These are phyloP conservation scores for Oryzias curvinotus DNA, from an alignment of 2,113 vertebrate species.

Conservation along the genomic window DNA sequence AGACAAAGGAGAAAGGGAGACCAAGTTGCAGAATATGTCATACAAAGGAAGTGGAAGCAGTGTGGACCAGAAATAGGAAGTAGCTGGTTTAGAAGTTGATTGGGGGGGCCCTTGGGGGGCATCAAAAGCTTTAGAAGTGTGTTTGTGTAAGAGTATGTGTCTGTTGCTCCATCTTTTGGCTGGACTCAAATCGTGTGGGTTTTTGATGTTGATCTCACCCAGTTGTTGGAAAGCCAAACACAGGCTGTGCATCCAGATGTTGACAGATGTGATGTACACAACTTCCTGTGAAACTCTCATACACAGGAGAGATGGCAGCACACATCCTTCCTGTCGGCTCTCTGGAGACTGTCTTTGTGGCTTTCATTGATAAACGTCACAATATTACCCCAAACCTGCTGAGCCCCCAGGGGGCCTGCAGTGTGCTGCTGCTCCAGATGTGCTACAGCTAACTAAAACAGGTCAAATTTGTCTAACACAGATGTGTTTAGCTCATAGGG, in stretches of 20 bases:
- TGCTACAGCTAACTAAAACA: constrained; percentile 40
- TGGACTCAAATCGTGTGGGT: constrained; percentile 63
- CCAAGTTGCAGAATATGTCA: constrained; percentile 24
- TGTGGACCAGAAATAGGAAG: constrained; percentile 55
- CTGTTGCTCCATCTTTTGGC: constrained; percentile 61
- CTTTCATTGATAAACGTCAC: constrained; percentile 37
- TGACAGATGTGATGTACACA: constrained; percentile 74
- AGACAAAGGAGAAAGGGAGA: constrained; percentile 18
- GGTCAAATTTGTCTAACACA: constrained; percentile 33
- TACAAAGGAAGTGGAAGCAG: constrained; percentile 44
- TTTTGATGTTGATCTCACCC: constrained; percentile 67
- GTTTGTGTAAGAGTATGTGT: constrained; percentile 18
- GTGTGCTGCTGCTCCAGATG: constrained; percentile 46
- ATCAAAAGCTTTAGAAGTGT: constrained; percentile 47
- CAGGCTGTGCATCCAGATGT: constrained; percentile 80
- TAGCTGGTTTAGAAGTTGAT: constrained; percentile 48
- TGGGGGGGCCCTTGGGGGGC: constrained; percentile 47
- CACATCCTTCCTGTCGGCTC: constrained; percentile 41
- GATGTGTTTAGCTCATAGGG: constrained; percentile 39
- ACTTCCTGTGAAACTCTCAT: constrained; percentile 33
- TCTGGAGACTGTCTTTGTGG: constrained; percentile 34
- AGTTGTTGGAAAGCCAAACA: constrained; percentile 79
- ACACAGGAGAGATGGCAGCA: constrained; percentile 14
- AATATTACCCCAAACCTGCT: constrained; percentile 33
- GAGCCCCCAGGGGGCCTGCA: constrained; percentile 14